A percentile compares a stretch with the other conserved stretches of the same genome.
Conservation (phyloP, 2,888 invertebrate species). For the Philaethria dido region DNA sequence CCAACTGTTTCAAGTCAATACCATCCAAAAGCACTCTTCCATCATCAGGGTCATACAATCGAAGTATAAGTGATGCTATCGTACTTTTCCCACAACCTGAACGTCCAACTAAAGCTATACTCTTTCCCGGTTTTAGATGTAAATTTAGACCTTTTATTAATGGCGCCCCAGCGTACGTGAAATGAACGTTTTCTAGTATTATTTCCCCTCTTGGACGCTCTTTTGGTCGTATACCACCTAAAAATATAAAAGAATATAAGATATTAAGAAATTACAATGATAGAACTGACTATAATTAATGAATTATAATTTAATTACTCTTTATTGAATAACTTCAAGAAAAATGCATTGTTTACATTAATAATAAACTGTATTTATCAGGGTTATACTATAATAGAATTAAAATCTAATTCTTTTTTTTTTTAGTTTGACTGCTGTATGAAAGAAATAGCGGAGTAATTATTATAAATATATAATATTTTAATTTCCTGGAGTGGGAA, state of each 20-base stretch:
- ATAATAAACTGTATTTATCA: too few species aligned
- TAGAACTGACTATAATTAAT: too few species aligned
- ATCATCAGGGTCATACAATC: slow-evolving; percentile 92
- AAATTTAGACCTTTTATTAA: slow-evolving; percentile 86
- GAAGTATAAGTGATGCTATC: slow-evolving; percentile 90
- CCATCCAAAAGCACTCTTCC: slow-evolving; percentile 91
- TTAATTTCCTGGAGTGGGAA: too few species aligned
- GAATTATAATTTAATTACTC: too few species aligned
- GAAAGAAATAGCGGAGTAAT: too few species aligned
- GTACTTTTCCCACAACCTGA: slow-evolving; percentile 99
- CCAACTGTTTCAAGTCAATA: slow-evolving; percentile 88
- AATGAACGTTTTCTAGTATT: slow-evolving; percentile 88
- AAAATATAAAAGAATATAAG: slow-evolving; percentile 42
- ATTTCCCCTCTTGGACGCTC: slow-evolving; percentile 87
- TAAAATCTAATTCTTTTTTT: too few species aligned
- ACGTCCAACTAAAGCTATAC: slow-evolving; percentile 93
- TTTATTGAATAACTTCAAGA: too few species aligned
- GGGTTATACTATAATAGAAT: too few species aligned
- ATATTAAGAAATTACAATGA: too few species aligned
- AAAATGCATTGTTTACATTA: too few species aligned
- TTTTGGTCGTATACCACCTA: slow-evolving; percentile 86
- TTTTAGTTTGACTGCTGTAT: too few species aligned
- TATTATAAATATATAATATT: too few species aligned
- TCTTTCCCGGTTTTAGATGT: slow-evolving; percentile 86
- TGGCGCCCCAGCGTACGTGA: slow-evolving; percentile 86